phyloP scores from a whole-genome alignment of 2,113 vertebrate genomes.

The Larimichthys polyactis region DNA sequence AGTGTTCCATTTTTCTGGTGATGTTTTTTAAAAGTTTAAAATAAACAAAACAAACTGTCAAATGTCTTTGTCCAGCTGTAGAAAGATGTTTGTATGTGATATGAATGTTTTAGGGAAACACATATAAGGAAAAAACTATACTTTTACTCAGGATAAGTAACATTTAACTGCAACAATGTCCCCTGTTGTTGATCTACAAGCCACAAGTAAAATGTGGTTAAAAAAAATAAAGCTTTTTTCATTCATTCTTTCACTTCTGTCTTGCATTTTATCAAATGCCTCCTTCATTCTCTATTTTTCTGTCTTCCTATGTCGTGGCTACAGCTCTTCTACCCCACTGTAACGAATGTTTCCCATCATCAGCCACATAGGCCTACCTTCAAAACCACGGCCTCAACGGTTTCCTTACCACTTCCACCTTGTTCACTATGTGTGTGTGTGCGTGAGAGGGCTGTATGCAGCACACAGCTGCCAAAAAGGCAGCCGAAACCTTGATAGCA shows the following conservation, averaged over 20 bases:
- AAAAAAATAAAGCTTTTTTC: background rate
- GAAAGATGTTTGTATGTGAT: background rate
- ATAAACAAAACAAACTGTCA: background rate
- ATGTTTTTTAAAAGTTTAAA: background rate
- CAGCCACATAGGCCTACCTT: slow-evolving; percentile 91
- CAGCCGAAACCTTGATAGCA: slow-evolving; percentile 83
- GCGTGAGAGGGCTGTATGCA: slow-evolving; percentile 46
- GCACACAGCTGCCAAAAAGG: slow-evolving; percentile 73
- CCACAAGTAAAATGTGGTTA: slow-evolving; percentile 2
- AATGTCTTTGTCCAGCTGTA: background rate
- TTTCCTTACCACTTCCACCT: slow-evolving; percentile 94
- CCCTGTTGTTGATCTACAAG: slow-evolving; percentile 12
- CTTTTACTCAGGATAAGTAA: background rate
- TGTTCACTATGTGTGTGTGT: slow-evolving; percentile 35
- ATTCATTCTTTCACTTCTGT: slow-evolving; percentile 15
- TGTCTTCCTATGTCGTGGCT: slow-evolving; percentile 31
- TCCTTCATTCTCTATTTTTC: slow-evolving; percentile 16
- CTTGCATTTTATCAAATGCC: background rate
- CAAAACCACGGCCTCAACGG: slow-evolving; percentile 93
- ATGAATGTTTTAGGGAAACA: background rate
- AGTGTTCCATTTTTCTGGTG: background rate
- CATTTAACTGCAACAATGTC: background rate
- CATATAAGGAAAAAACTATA: background rate
- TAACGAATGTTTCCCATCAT: slow-evolving; percentile 94
- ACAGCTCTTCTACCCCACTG: slow-evolving; percentile 73